Percentiles rank a stretch among this genome's conserved stretches.
Evolutionary conservation across 2,797 vertebrate genomes (phyloP).

Genomic region (Silurus lanzhouensis): DNA sequence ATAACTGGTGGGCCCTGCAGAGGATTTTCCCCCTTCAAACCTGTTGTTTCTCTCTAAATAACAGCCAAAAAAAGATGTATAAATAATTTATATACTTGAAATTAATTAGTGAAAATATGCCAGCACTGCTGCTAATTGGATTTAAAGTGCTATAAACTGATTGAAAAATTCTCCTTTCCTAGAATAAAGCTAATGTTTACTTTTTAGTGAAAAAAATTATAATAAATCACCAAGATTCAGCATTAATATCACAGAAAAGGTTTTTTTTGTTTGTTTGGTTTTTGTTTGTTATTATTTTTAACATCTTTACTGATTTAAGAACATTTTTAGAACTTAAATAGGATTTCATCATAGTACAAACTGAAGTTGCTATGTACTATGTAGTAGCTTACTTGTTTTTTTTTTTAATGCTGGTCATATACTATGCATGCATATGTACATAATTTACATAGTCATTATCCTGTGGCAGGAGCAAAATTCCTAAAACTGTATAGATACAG

Average conservation of each 20-base stretch:
- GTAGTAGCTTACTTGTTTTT: no score
- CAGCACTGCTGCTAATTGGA: not conserved
- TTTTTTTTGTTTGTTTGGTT: not conserved
- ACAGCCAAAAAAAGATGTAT: not conserved
- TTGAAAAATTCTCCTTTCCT: not conserved
- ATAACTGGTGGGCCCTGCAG: not conserved
- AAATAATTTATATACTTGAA: not conserved
- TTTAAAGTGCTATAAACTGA: not conserved
- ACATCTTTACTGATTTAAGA: not conserved
- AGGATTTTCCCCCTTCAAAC: not conserved
- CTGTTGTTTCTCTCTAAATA: not conserved
- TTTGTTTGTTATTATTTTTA: not conserved
- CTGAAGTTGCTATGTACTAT: no score
- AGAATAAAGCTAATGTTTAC: not conserved
- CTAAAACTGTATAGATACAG: no score
- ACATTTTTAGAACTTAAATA: not conserved
- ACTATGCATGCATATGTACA: no score
- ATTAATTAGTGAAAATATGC: not conserved
- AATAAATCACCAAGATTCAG: not conserved
- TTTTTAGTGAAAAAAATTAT: not conserved
- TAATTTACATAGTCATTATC: not conserved
- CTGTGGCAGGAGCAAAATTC: not conserved
- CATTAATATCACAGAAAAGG: not conserved
- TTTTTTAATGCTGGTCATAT: no score
- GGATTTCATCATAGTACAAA: not conserved